Percentiles rank a stretch among this genome's conserved stretches.
phyloP scores from a whole-genome alignment of 2,797 vertebrate genomes.

The Erithacus rubecula region DNA sequence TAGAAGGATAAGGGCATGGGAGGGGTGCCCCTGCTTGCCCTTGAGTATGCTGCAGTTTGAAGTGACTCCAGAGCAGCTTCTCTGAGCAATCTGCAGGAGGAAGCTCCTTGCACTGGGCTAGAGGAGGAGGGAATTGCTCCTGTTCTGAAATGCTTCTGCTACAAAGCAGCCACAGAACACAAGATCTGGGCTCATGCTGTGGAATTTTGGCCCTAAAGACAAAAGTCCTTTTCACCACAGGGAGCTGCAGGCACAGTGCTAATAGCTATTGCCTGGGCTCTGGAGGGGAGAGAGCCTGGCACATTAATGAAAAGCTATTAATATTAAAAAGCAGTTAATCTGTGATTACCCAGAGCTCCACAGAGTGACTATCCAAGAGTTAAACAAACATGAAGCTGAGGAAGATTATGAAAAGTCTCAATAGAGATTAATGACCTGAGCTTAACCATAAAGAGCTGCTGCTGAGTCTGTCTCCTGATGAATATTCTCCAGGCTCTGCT shows the following conservation, averaged over 20 bases:
- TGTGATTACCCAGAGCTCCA: background rate
- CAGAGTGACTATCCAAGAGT: background rate
- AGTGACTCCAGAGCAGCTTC: background rate
- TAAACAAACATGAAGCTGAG: conserved; percentile 23
- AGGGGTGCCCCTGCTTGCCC: background rate
- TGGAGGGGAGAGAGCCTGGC: background rate
- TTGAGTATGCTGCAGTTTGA: background rate
- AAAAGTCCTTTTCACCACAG: background rate
- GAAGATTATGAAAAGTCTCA: background rate
- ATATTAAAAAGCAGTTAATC: conserved; percentile 46
- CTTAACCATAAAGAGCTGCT: conserved; percentile 16
- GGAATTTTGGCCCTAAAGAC: background rate
- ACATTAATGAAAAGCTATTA: conserved; percentile 12
- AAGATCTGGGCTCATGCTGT: background rate
- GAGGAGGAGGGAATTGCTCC: background rate
- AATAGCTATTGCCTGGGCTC: background rate
- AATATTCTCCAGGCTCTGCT: background rate
- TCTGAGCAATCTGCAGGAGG: background rate
- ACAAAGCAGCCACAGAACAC: background rate
- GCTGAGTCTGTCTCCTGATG: background rate
- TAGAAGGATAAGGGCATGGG: background rate
- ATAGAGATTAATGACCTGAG: conserved; percentile 36
- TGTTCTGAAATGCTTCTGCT: background rate
- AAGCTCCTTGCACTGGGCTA: background rate
- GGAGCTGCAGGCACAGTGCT: background rate